Conservation (phyloP, 2,888 invertebrate species). For the Brachyopa scutellaris region DNA sequence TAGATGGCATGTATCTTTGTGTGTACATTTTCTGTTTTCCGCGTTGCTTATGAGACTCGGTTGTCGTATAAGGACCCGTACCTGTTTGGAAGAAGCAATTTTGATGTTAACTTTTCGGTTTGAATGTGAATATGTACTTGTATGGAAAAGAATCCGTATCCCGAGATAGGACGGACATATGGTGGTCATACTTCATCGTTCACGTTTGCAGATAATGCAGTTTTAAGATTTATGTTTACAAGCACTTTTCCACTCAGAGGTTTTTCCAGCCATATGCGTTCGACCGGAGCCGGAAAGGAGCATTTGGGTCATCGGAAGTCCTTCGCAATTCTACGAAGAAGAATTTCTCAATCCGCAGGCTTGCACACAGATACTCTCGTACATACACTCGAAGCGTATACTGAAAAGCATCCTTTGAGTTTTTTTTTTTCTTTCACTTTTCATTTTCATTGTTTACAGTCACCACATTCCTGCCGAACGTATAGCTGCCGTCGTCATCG, state of each 20-base stretch:
- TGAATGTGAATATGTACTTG: not conserved
- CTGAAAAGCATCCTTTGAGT: slow-evolving; percentile 28
- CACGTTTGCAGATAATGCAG: slow-evolving; percentile 61
- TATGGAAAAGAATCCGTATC: not conserved
- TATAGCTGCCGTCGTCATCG: slow-evolving; percentile 21
- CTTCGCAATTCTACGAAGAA: slow-evolving; percentile 52
- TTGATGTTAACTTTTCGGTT: not conserved
- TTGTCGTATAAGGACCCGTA: slow-evolving; percentile 6
- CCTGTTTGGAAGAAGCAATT: slow-evolving; percentile 30
- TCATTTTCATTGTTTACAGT: slow-evolving; percentile 23
- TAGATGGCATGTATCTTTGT: no score
- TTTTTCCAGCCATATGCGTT: slow-evolving; percentile 42
- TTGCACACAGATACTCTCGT: not conserved
- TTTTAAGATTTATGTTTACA: slow-evolving; percentile 70
- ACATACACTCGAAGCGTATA: not conserved
- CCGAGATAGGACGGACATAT: slow-evolving; percentile 14
- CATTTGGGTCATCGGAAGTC: slow-evolving; percentile 65
- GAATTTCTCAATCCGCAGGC: slow-evolving; percentile 1
- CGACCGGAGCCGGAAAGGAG: slow-evolving; percentile 55
- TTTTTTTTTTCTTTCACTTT: slow-evolving; percentile 29
- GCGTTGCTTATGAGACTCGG: not conserved
- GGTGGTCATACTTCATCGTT: not conserved
- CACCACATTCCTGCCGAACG: not conserved
- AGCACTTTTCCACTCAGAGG: slow-evolving; percentile 64
- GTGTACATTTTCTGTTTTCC: not conserved